Conservation (phyloP, 1,140 invertebrate species). For the Ceratoteleas bidentatus region DNA sequence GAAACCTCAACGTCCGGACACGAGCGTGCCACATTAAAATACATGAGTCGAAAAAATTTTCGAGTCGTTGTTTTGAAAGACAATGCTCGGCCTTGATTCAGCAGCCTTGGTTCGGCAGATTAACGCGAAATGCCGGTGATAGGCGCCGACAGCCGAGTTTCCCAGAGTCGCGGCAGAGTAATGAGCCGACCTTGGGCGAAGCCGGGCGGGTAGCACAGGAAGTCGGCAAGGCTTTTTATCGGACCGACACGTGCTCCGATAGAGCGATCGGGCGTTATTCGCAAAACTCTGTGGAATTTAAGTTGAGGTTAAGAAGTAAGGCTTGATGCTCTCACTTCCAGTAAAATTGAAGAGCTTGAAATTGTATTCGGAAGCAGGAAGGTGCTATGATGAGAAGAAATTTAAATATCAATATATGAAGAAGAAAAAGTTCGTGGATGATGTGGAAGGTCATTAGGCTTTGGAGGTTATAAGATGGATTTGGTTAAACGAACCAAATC, state of each 20-base stretch:
- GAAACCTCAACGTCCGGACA: too few relatives aligned
- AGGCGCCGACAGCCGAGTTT: slow-evolving; percentile 49
- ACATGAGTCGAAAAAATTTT: background rate
- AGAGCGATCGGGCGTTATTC: slow-evolving; percentile 17
- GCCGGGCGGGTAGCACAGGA: slow-evolving; percentile 78
- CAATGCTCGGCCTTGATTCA: slow-evolving; percentile 55
- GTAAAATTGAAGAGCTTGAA: too few relatives aligned
- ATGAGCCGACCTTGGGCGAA: slow-evolving; percentile 78
- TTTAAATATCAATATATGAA: too few relatives aligned
- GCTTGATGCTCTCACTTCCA: too few relatives aligned
- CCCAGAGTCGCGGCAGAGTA: slow-evolving; percentile 69
- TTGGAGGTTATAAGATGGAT: too few relatives aligned
- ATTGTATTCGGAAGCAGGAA: too few relatives aligned
- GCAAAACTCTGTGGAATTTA: background rate
- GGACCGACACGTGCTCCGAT: slow-evolving; percentile 68
- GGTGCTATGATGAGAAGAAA: background rate
- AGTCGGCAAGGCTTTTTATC: slow-evolving; percentile 81
- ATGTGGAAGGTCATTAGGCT: too few relatives aligned
- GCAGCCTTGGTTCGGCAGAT: slow-evolving; percentile 71
- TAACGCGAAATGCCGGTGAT: slow-evolving; percentile 69
- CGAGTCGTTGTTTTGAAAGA: slow-evolving; percentile 17
- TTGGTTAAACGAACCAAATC: background rate
- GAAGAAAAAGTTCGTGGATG: too few relatives aligned
- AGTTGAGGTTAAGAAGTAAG: too few relatives aligned
- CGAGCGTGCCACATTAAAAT: too few relatives aligned